Percentiles rank a stretch among this genome's conserved stretches.
phyloP scores from a whole-genome alignment of 2,797 vertebrate genomes.

The Rhodeus uyekii region DNA sequence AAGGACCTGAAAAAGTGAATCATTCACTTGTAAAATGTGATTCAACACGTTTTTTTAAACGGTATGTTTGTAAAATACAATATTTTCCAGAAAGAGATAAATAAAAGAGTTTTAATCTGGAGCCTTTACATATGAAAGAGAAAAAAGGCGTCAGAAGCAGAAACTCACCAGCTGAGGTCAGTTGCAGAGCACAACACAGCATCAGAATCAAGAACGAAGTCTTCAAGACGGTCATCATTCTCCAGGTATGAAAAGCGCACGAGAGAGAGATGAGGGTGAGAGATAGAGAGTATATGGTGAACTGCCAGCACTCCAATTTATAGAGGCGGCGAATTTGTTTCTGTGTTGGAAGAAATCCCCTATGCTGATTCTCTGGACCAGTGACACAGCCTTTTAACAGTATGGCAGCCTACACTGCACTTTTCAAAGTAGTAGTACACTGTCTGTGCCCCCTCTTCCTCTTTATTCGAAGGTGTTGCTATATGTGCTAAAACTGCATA shows the following conservation, averaged over 20 bases:
- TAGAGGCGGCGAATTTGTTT: not conserved
- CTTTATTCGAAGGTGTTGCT: not conserved
- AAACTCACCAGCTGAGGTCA: constrained; percentile 7
- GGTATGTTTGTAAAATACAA: not conserved
- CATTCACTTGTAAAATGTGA: not conserved
- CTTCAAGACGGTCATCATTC: not conserved
- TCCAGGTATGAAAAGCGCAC: not conserved
- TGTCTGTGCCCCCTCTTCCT: not conserved
- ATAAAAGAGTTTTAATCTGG: not conserved
- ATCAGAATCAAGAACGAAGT: not conserved
- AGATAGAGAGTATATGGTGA: not conserved
- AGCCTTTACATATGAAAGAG: no score
- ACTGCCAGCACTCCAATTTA: not conserved
- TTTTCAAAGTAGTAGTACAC: not conserved
- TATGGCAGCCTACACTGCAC: no score
- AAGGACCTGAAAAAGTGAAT: not conserved
- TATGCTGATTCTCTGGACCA: not conserved
- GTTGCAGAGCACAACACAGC: not conserved
- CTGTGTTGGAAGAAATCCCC: constrained; percentile 1
- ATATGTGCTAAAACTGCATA: not conserved
- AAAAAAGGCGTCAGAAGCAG: not conserved
- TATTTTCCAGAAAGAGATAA: no score
- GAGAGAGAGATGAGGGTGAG: not conserved
- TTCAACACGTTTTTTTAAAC: not conserved
- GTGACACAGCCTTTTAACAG: not conserved